These are phyloP conservation scores for Punctoribates punctum DNA, from an alignment of 2,888 invertebrate species.

Conservation along the genomic window DNA sequence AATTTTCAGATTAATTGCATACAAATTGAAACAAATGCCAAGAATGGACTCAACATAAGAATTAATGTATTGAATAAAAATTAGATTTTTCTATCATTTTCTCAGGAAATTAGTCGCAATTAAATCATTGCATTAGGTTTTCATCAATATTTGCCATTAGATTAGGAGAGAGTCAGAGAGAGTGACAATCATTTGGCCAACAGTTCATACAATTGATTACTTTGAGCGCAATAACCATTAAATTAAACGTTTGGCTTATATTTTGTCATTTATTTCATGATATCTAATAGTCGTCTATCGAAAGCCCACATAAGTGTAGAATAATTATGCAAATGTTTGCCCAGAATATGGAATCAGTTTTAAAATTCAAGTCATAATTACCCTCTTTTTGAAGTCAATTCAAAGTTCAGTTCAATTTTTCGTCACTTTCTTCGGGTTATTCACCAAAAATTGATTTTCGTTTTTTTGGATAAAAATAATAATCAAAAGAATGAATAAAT, in stretches of 20 bases:
- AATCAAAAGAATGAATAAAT: neutral
- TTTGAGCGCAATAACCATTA: slow-evolving; percentile 28
- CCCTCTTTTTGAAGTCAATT: slow-evolving; percentile 8
- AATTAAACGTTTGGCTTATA: slow-evolving; percentile 12
- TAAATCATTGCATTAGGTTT: slow-evolving; percentile 14
- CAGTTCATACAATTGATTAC: slow-evolving; percentile 19
- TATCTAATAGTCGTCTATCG: neutral
- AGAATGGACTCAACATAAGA: neutral
- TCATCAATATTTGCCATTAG: slow-evolving; percentile 5
- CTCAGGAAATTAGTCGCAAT: neutral
- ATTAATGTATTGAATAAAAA: neutral
- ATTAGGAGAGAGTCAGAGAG: too few species aligned
- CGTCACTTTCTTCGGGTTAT: neutral
- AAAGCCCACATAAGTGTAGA: slow-evolving; percentile 16
- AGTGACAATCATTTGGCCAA: slow-evolving; percentile 2
- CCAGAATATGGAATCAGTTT: neutral
- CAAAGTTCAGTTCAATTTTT: neutral
- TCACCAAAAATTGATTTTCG: neutral
- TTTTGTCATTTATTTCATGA: slow-evolving; percentile 12
- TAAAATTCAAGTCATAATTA: slow-evolving; percentile 13
- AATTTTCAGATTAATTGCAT: neutral
- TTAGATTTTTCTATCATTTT: neutral
- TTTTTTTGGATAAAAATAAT: neutral
- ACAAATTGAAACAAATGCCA: neutral
- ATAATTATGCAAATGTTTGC: slow-evolving; percentile 19